Evolutionary conservation across 35 echinoderm and acorn worm genomes (phyloP).

Genomic region (Patiria miniata): DNA sequence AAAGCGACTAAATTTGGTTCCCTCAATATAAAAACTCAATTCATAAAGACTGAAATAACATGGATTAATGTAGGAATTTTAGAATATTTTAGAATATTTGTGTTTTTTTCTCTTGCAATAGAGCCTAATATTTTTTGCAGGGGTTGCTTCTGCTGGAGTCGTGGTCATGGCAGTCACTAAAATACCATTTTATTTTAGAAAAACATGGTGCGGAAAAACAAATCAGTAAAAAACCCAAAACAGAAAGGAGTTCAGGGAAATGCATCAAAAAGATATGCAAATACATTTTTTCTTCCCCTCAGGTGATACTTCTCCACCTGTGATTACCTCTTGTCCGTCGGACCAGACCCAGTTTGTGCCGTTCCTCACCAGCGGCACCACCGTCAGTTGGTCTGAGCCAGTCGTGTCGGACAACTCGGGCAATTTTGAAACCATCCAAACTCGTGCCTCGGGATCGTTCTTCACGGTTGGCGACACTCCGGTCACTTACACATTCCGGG

Average conservation of each 20-base stretch:
- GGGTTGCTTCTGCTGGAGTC: too few relatives aligned
- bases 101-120: too few relatives aligned
- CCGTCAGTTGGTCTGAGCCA: constrained; percentile 63
- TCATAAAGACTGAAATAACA: too few relatives aligned
- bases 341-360: constrained; percentile 34
- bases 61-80: too few relatives aligned
- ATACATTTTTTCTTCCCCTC: not conserved
- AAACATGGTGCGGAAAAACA: too few relatives aligned
- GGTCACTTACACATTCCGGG: constrained; percentile 68
- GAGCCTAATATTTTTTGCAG: too few relatives aligned
- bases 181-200: too few relatives aligned
- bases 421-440: not conserved
- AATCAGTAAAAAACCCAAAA: too few relatives aligned
- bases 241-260: not conserved
- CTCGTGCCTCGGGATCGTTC: constrained; percentile 59
- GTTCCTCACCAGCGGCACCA: constrained; percentile 21
- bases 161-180: too few relatives aligned
- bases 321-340: constrained; percentile 34
- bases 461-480: constrained; percentile 47
- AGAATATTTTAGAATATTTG: too few relatives aligned
- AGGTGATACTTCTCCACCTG: constrained; percentile 14
- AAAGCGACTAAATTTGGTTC: too few relatives aligned
- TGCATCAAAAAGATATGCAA: not conserved
- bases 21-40: too few relatives aligned
- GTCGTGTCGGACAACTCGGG: constrained; percentile 59